These are phyloP conservation scores for Drosophila serrata DNA, from an alignment of 1,140 invertebrate species.

Conservation along the genomic window DNA sequence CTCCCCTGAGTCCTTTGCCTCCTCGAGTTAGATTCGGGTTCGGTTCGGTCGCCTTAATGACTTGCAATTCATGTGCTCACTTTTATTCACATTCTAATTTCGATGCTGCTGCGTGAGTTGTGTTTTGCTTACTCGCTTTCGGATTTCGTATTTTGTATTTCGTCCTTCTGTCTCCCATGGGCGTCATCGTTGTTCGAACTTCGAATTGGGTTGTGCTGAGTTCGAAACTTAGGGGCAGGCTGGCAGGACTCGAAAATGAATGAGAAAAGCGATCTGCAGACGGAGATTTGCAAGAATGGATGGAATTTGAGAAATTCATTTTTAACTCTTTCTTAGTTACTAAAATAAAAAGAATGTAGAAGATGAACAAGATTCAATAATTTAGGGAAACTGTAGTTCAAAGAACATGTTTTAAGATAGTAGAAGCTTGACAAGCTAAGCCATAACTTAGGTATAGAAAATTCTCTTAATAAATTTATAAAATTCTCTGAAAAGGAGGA, in stretches of 20 bases:
- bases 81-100: constrained; percentile 37
- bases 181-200: constrained; percentile 70
- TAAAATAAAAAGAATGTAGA: neutral
- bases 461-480: neutral
- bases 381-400: too few relatives aligned
- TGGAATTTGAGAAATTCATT: neutral
- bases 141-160: neutral
- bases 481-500: neutral
- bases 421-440: neutral
- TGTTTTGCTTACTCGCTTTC: constrained; percentile 32
- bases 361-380: neutral
- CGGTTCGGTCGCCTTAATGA: constrained; percentile 31
- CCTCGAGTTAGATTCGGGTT: constrained; percentile 4
- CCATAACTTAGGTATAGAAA: neutral
- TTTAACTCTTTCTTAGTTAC: neutral
- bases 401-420: neutral
- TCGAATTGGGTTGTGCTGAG: constrained; percentile 11
- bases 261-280: constrained; percentile 3
- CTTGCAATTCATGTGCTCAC: constrained; percentile 62
- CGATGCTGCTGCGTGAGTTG: constrained; percentile 27
- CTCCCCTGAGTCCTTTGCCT: neutral
- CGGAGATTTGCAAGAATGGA: neutral
- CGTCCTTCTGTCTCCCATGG: constrained; percentile 43
- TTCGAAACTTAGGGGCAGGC: constrained; percentile 42
- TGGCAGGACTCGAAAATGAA: constrained; percentile 1